Conservation (phyloP, 2,113 vertebrate genomes). For the Calyptommatus sinebrachiatus region DNA sequence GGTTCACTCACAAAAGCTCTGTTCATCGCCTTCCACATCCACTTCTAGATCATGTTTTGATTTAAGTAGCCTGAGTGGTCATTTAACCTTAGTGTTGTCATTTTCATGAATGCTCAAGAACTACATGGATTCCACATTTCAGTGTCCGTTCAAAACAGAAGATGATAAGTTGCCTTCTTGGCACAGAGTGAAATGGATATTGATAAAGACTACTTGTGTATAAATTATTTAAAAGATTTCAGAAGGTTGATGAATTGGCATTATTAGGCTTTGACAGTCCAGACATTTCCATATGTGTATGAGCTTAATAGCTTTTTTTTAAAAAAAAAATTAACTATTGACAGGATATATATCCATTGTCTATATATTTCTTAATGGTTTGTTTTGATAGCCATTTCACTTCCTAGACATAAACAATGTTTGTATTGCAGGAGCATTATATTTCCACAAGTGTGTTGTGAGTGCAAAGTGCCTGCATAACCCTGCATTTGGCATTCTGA, state of each 20-base stretch:
- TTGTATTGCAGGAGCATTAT: too few relatives aligned
- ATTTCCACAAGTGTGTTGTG: too few relatives aligned
- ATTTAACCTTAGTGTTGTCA: too few relatives aligned
- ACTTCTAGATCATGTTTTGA: too few relatives aligned
- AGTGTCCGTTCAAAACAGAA: not conserved
- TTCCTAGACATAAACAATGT: not conserved
- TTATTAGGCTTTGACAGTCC: not conserved
- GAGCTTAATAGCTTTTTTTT: not conserved
- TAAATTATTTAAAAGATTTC: constrained; percentile 15
- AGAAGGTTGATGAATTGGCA: constrained; percentile 5
- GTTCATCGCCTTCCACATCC: too few relatives aligned
- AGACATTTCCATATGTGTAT: not conserved
- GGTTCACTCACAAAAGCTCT: too few relatives aligned
- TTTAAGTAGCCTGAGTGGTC: too few relatives aligned
- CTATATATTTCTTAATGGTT: not conserved
- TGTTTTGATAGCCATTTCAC: not conserved
- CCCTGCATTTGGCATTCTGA: too few relatives aligned
- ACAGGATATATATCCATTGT: not conserved
- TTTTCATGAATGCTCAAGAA: not conserved
- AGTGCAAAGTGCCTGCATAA: too few relatives aligned
- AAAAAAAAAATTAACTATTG: not conserved
- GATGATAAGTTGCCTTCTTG: not conserved
- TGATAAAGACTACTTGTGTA: not conserved
- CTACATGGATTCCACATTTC: not conserved
- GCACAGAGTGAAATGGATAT: not conserved